Evolutionary conservation across 2,113 vertebrate species (phyloP), one percentile per base, ranked within the genome.

Genomic region (Labrus mixtus): DNA sequence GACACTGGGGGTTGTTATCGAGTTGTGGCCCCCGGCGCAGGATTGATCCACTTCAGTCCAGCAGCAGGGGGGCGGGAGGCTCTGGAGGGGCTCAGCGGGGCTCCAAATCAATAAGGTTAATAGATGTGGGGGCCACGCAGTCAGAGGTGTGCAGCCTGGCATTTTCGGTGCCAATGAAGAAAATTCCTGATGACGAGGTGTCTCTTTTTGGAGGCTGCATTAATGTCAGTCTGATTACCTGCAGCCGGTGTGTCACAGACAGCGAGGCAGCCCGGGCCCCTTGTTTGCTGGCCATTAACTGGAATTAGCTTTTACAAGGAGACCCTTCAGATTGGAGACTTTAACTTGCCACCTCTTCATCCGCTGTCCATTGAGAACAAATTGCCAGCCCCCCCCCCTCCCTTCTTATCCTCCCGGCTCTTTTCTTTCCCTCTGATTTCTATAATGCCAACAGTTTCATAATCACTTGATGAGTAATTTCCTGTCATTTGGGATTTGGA

Each of bases 91-190:
- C 95, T 94, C 96, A 96, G 96, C 94, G 83, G 87, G 96, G 91
- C 86, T 95, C 93, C 94, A 93, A 94, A 97, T 97, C 96, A 97
- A 98, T 98, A 96, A 96, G 96, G 96, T 96, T 97, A 97, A 97
- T 96, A 96, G 96, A 95, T 95, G 96, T 96, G 95, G 95, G 95
- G 95, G 95, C 93, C 94, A 95, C 90, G 89, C 95, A 96, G 96
- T 97, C 95, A 96, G 96, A 96, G 94, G 95, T 96, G 95, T 95
- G 93, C 92, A 90, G 95, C 93, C 94, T 96, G 95, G 95, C 95
- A 96, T 96, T 96, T 96, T 95, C 95, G 45, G 92, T 96, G 95
- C 95, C 96, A 95, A 94, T 95, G 95, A 96, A 95, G 95, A 95
- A 95, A 94, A 96, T 95, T 96, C 95, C 95, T 95, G 95, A 95